A percentile compares a stretch with the other conserved stretches of the same genome.
Conservation (phyloP, 2,797 vertebrate species). For the Capromys pilorides region DNA sequence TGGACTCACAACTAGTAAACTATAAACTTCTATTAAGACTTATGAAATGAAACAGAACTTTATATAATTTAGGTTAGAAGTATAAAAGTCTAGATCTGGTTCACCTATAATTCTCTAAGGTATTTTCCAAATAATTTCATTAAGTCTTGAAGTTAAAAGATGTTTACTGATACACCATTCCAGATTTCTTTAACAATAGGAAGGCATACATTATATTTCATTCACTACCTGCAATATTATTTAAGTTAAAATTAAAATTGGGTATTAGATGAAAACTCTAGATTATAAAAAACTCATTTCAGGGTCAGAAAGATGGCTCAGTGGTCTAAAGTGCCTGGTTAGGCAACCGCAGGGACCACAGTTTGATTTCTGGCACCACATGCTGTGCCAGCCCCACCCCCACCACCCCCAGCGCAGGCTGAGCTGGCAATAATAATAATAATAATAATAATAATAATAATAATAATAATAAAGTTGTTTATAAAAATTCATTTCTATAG, state of each 20-base stretch:
- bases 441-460: too few relatives aligned
- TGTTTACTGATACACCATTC: neutral
- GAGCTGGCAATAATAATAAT: too few relatives aligned
- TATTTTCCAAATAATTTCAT: conserved; percentile 41
- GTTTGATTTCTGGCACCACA: too few relatives aligned
- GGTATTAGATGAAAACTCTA: neutral
- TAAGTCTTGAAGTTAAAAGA: conserved; percentile 26
- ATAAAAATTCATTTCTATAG: neutral
- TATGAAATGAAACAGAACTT: conserved; percentile 1
- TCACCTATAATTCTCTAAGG: neutral
- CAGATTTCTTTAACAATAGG: neutral
- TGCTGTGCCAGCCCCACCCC: too few relatives aligned
- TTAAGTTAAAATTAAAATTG: conserved; percentile 30
- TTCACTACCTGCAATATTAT: neutral
- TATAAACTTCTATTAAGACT: conserved; percentile 28
- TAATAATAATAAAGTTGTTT: too few relatives aligned
- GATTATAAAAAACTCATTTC: neutral
- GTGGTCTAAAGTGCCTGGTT: too few relatives aligned
- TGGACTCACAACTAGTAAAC: neutral
- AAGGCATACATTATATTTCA: neutral
- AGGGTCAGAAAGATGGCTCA: too few relatives aligned
- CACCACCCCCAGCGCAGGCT: too few relatives aligned
- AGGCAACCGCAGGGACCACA: too few relatives aligned
- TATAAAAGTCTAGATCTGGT: neutral
- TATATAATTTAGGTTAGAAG: neutral